Conservation (phyloP, 2,797 vertebrate species). For the Siniperca scherzeri region DNA sequence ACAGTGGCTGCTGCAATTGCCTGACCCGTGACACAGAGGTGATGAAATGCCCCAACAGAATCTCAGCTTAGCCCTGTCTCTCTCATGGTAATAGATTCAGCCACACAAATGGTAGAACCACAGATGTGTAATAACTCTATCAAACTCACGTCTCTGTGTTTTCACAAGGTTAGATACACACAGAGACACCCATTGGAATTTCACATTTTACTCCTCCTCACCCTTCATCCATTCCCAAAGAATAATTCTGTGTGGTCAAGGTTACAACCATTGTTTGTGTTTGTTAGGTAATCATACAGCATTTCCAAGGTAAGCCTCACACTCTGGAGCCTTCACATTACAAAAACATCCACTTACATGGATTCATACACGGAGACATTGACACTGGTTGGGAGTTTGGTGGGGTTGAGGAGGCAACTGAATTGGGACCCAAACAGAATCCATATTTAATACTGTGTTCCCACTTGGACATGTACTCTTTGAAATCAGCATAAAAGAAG, state of each 20-base stretch:
- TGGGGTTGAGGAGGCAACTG: constrained; percentile 59
- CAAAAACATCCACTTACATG: constrained; percentile 84
- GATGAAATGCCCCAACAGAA: constrained; percentile 81
- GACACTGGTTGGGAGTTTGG: constrained; percentile 64
- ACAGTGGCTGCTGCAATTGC: constrained; percentile 80
- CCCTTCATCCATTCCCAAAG: constrained; percentile 74
- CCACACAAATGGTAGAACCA: constrained; percentile 76
- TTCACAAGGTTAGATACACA: constrained; percentile 86
- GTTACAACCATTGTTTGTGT: constrained; percentile 82
- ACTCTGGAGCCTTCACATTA: constrained; percentile 79
- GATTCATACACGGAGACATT: constrained; percentile 69
- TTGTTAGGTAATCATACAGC: constrained; percentile 81
- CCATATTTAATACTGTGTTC: constrained; percentile 76
- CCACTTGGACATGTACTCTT: constrained; percentile 73
- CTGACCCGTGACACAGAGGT: constrained; percentile 79
- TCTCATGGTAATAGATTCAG: constrained; percentile 80
- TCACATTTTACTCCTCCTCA: constrained; percentile 75
- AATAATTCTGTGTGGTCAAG: constrained; percentile 78
- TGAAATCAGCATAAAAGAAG: constrained; percentile 84
- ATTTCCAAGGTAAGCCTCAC: constrained; percentile 72
- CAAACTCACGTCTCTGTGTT: constrained; percentile 87
- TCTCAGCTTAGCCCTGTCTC: constrained; percentile 71
- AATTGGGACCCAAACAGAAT: constrained; percentile 80
- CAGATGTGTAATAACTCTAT: constrained; percentile 86
- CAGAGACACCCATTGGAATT: constrained; percentile 83